Conservation (phyloP, 2,113 vertebrate genomes). For the Pteropus alecto region DNA sequence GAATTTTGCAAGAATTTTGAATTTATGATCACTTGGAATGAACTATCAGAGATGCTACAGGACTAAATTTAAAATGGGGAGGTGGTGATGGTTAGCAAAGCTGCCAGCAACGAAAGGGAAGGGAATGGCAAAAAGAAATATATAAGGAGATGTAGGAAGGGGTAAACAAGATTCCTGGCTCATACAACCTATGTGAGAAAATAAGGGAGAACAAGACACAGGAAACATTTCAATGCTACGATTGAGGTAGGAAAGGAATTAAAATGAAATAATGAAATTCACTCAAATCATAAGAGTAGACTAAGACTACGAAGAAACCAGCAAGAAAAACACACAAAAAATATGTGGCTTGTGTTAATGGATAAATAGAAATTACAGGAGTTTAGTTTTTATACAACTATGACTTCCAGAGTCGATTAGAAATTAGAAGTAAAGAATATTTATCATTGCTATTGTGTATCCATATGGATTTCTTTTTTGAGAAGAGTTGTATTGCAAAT, state of each 20-base stretch:
- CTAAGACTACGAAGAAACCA: background rate
- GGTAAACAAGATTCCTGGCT: background rate
- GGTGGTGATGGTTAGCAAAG: background rate
- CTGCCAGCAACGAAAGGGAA: background rate
- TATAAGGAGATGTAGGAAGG: background rate
- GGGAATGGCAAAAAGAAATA: background rate
- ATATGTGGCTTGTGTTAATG: background rate
- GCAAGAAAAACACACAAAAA: background rate
- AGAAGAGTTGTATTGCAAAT: background rate
- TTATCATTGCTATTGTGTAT: background rate
- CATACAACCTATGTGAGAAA: background rate
- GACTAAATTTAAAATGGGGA: background rate
- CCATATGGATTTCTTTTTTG: background rate
- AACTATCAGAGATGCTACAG: background rate
- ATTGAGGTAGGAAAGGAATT: background rate
- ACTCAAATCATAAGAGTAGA: background rate
- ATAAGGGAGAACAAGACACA: background rate
- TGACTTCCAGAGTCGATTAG: background rate
- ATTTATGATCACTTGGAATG: constrained; percentile 24
- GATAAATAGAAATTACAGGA: background rate
- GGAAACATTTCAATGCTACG: background rate
- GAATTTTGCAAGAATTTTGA: background rate
- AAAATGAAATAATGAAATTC: background rate
- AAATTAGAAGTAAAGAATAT: background rate
- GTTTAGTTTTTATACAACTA: background rate